phyloP scores from a whole-genome alignment of 2,888 invertebrate species.

The Lepidocyrtinus sp. region DNA sequence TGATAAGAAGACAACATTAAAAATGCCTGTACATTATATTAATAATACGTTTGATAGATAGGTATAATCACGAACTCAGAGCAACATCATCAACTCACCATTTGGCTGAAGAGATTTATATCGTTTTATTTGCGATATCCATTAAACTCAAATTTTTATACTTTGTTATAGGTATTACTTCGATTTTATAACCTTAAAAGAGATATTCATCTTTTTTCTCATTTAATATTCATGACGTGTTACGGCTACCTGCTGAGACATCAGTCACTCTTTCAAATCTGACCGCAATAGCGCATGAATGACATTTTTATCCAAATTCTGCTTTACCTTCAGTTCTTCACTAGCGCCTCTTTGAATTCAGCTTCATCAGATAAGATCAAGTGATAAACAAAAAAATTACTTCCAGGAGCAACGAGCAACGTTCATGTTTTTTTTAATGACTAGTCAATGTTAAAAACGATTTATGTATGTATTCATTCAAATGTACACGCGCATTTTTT shows the following conservation, averaged over 20 bases:
- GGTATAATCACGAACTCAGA: not conserved
- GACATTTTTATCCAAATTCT: not conserved
- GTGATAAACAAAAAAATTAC: not conserved
- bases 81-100: not conserved
- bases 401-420: not conserved
- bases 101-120: not conserved
- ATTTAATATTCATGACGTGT: not conserved
- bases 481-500: not conserved
- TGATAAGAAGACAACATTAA: not conserved
- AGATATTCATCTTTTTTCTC: not conserved
- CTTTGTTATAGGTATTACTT: not conserved
- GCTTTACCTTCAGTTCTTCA: not conserved
- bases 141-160: not conserved
- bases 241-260: not conserved
- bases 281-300: not conserved
- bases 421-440: no score
- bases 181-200: not conserved
- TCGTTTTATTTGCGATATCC: not conserved
- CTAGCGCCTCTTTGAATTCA: no score
- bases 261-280: not conserved
- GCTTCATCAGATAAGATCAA: no score
- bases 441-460: no score
- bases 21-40: not conserved
- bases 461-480: no score
- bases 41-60: not conserved